A percentile compares a stretch with the other conserved stretches of the same genome.
Evolutionary conservation across 2,888 invertebrate genomes (phyloP).

Genomic region (Eucera pruinosa): DNA sequence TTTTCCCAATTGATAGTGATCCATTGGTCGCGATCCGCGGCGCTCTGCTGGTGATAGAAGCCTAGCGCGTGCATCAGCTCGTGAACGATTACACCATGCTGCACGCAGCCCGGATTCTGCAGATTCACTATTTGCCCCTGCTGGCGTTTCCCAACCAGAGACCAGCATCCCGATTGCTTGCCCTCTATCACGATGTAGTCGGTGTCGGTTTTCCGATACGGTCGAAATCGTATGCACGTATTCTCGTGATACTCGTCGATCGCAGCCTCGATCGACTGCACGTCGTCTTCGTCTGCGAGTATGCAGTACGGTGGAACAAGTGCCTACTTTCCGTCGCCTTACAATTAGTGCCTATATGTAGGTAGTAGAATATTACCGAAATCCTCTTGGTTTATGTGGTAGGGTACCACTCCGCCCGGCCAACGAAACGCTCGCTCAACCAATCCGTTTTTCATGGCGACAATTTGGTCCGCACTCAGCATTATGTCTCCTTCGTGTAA

Average conservation of each 20-base stretch:
- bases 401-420: conserved; percentile 86
- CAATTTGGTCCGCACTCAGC: conserved; percentile 81
- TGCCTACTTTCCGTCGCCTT: no score
- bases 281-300: conserved; percentile 69
- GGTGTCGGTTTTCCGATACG: conserved; percentile 85
- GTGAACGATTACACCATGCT: conserved; percentile 87
- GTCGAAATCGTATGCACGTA: conserved; percentile 88
- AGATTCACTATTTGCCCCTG: conserved; percentile 87
- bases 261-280: conserved; percentile 85
- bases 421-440: conserved; percentile 85
- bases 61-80: conserved; percentile 93
- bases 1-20: conserved; percentile 91
- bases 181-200: conserved; percentile 87
- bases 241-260: conserved; percentile 87
- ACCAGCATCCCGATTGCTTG: conserved; percentile 88
- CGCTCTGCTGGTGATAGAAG: conserved; percentile 93
- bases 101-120: conserved; percentile 82
- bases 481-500: conserved; percentile 88
- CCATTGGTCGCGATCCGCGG: conserved; percentile 91
- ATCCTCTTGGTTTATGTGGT: conserved; percentile 85
- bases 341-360: no score
- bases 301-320: no score
- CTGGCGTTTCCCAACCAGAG: conserved; percentile 87
- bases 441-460: conserved; percentile 83
- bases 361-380: conserved; percentile 83